Base-by-base conservation (phyloP, 2,113 vertebrate genomes). In the Chrysochloris asiatica region DNA sequence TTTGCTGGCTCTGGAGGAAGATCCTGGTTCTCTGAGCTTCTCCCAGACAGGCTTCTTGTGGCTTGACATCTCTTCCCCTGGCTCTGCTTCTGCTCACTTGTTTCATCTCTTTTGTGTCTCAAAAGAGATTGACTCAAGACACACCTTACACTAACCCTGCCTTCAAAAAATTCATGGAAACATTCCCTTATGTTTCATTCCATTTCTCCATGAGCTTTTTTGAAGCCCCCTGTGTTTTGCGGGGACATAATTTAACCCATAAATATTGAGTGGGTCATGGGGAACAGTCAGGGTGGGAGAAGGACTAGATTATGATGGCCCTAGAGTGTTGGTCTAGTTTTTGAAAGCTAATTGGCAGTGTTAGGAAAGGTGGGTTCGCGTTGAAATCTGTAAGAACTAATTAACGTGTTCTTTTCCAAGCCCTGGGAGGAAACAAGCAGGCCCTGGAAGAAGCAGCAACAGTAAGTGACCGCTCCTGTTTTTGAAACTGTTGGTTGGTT, bases 361-460 rank as follows among this genome's bases (percentile, higher is more conserved):
- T 54, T 77, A 45, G 59, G 50, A 47, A 86, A 85, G 33, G 38
- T 59, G 47, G 43, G 41, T 73, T 78, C 41, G 50, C 33, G 2
- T 88, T 56, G n/a, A 75, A 38, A 83, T n/a, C n/a, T 93, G 36
- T 78, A 81, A 50, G 96, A 92, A 67, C 33, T n/a, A 61, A 30
- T 56, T 71, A 28, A 33, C 61, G 33, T 84, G 0, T 93, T 94
- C 77, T 91, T 69, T 95, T 94, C 96, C 14, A 52, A 98, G 97
- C 92, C 59, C 96, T 97, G 92, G 97, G 96, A 93, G 98, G 97
- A 86, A 97, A 93, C 50, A 90, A 92, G 10, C 96, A 95, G 63
- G 95, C 78, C 0, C 72, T 98, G 71, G 97, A 98, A 89, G 97
- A 97, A 5, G 97, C 96, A 59, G 97, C 94, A 24, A 95, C 84